Percentiles rank a stretch among this genome's conserved stretches.
phyloP scores from a whole-genome alignment of 2,113 vertebrate species.

The Pygoscelis adeliae region DNA sequence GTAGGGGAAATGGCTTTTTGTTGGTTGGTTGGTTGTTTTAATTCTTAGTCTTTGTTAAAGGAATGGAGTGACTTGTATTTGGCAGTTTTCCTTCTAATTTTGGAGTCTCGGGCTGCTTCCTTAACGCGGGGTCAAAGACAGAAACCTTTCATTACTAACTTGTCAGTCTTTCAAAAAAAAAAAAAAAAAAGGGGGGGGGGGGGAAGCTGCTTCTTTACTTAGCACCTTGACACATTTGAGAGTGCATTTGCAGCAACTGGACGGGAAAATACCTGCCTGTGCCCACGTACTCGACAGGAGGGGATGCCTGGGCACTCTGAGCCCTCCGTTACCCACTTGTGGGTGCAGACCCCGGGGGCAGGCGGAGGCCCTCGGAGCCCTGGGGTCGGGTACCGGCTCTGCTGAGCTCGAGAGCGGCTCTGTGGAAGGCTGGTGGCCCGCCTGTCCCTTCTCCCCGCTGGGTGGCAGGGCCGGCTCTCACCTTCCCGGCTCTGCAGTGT shows the following conservation, averaged over 20 bases:
- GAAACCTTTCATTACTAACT: not conserved
- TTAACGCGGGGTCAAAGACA: not conserved
- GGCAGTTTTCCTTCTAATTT: not conserved
- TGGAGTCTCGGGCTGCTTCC: not conserved
- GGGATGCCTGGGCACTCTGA: not conserved
- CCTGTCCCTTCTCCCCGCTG: not conserved
- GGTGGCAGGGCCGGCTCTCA: conserved; percentile 20
- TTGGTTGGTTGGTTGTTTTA: not conserved
- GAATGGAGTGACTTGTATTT: not conserved
- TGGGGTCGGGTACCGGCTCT: accelerated
- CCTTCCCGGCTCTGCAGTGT: not conserved
- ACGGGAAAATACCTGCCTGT: not conserved
- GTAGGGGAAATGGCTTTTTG: not conserved
- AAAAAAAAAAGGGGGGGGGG: accelerated
- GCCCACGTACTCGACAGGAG: accelerated
- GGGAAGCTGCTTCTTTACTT: not conserved
- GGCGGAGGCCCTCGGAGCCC: not conserved
- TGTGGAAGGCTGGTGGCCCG: not conserved
- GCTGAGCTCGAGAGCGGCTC: not conserved
- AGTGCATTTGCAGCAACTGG: not conserved
- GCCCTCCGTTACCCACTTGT: accelerated
- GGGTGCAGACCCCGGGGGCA: not conserved
- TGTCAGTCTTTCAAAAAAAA: not conserved
- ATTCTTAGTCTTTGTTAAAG: not conserved
- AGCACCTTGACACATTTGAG: not conserved